Evolutionary conservation across 1,140 invertebrate species (phyloP), one percentile per base, ranked within the genome.

Genomic region (Drosophila repleta): DNA sequence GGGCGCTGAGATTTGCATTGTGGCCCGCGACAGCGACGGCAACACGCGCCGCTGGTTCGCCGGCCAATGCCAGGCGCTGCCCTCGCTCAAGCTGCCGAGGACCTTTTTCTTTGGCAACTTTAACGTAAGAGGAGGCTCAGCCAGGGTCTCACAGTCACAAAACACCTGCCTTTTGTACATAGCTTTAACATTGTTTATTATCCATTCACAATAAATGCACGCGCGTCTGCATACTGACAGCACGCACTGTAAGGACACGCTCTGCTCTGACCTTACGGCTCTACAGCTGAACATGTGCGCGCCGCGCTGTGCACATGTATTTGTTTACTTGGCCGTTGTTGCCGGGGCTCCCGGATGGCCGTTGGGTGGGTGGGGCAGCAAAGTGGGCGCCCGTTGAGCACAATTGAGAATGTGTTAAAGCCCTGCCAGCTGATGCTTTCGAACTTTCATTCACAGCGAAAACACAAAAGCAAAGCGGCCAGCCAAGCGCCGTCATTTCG

Each of bases 1-100:
- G 0, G 43, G 65, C 17, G 90, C 94, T 13, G 92, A 95, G 81
- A 91, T 95, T 10, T 96, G 95, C 77, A 90, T 95, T 26, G 91
- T 95, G 65, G 93, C 94, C 3, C 93, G 93, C 62, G 93, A 93
- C 55, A 95, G 94, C 52, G 92, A 92, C 58, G 92, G 92, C 0
- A 88, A 91, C 13, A 92, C 93, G 3, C 91, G 93, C 11, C 93
- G 92, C 73, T 94, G 94, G 93, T 94, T 93, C 81, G 92, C 93
- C 39, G 93, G 92, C 45, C 95, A 95, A 76, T 95, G 95, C 79
- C 92, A 92, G 58, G 73, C 24, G 0, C 52, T 93, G 35, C 92
- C 92, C 0, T 71, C 76, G 3, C 76, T 88, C 0, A 85, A 88
- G 32, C n/a, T 61, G 48, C 84, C 67, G 3, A 66, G 74, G 4